These are phyloP conservation scores for Yponomeuta plumbellus DNA, from an alignment of 2,888 invertebrate genomes.

Conservation along the genomic window DNA sequence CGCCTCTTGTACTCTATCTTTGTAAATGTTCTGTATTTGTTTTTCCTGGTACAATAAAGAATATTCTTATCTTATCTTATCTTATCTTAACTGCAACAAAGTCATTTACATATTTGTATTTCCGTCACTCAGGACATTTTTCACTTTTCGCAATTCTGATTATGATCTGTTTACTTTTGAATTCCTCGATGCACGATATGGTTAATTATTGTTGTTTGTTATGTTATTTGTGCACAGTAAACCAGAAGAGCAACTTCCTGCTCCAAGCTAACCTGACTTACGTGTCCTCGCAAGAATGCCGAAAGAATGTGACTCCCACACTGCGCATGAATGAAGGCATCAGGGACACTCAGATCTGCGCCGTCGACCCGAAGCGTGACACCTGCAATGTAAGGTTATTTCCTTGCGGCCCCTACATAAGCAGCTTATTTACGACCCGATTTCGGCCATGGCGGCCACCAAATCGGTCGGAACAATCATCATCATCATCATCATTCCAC, in stretches of 20 bases:
- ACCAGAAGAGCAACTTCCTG: too few relatives aligned
- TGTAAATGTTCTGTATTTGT: too few relatives aligned
- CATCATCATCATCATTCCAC: too few relatives aligned
- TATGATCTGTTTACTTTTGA: not conserved
- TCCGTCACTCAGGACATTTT: too few relatives aligned
- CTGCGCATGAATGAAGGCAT: slow-evolving; percentile 34
- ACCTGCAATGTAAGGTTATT: slow-evolving; percentile 26
- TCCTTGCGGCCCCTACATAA: not conserved
- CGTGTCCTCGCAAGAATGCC: slow-evolving; percentile 43
- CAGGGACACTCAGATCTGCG: slow-evolving; percentile 52
- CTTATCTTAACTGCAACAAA: too few relatives aligned
- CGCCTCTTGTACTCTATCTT: too few relatives aligned
- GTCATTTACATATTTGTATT: too few relatives aligned
- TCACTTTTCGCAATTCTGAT: too few relatives aligned
- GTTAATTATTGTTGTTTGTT: not conserved
- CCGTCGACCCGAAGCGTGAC: slow-evolving; percentile 57
- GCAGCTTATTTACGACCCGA: not conserved
- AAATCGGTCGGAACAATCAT: too few relatives aligned
- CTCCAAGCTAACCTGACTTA: slow-evolving; percentile 24
- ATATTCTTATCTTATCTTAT: too few relatives aligned
- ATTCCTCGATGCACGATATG: not conserved
- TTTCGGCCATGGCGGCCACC: not conserved
- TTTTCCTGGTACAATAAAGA: too few relatives aligned
- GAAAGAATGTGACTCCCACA: not conserved
- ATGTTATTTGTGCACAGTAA: not conserved